Conservation (phyloP, 2,797 vertebrate genomes). For the Myotis pilosus region DNA sequence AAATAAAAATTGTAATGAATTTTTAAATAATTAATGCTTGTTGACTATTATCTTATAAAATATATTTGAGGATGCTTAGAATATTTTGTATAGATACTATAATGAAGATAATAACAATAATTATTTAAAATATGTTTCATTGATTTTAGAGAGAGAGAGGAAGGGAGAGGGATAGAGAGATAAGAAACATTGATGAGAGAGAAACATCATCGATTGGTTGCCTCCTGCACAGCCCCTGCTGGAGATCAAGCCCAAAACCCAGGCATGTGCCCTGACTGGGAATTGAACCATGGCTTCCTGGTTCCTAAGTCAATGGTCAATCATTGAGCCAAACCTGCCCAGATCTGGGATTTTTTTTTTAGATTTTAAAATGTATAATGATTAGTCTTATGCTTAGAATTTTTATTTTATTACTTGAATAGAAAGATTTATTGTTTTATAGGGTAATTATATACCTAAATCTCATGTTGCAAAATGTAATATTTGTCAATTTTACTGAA, state of each 20-base stretch:
- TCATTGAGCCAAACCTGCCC: no score
- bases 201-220: no score
- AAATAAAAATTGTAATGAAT: neutral
- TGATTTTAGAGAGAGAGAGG: no score
- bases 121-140: no score
- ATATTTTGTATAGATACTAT: constrained; percentile 20
- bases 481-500: constrained; percentile 48
- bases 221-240: no score
- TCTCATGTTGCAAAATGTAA: constrained; percentile 28
- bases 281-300: no score
- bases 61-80: neutral
- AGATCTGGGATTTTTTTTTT: neutral
- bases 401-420: constrained; percentile 50
- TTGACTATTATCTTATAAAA: neutral
- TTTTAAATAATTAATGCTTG: neutral
- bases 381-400: constrained; percentile 22
- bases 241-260: no score
- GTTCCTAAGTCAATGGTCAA: no score
- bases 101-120: neutral
- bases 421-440: constrained; percentile 40
- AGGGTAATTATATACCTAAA: constrained; percentile 17
- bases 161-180: no score
- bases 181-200: no score
- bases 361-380: constrained; percentile 9
- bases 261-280: no score